phyloP scores from a whole-genome alignment of 2,888 invertebrate genomes.

The Dynastes tityus region DNA sequence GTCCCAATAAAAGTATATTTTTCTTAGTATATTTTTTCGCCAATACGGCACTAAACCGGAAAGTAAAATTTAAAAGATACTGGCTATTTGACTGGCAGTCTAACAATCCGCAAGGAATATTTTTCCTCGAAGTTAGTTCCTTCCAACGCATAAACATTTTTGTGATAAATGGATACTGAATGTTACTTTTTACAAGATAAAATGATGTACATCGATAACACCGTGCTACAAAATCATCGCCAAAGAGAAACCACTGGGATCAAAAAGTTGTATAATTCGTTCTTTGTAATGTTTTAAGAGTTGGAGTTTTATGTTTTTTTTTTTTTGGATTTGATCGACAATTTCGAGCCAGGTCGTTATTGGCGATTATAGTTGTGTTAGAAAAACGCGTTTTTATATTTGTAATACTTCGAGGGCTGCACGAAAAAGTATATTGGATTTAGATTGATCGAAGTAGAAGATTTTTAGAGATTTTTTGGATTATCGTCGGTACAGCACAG shows the following conservation, averaged over 20 bases:
- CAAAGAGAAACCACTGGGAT: constrained; percentile 89
- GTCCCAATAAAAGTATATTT: constrained; percentile 3
- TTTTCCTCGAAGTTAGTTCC: background rate
- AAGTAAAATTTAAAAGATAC: constrained; percentile 34
- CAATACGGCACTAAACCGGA: constrained; percentile 64
- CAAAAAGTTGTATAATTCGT: constrained; percentile 90
- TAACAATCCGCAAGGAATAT: constrained; percentile 16
- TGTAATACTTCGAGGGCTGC: background rate
- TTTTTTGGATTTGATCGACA: constrained; percentile 55
- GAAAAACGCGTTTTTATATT: constrained; percentile 44
- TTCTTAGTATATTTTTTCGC: constrained; percentile 61
- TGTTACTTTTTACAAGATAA: constrained; percentile 68
- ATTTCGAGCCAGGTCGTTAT: constrained; percentile 52
- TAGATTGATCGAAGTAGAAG: constrained; percentile 35
- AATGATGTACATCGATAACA: constrained; percentile 83
- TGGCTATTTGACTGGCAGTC: constrained; percentile 32
- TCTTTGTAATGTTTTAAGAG: constrained; percentile 89
- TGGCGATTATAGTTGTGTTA: constrained; percentile 67
- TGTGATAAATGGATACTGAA: constrained; percentile 70
- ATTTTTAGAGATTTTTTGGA: constrained; percentile 42
- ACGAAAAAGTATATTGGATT: constrained; percentile 13
- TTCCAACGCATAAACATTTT: constrained; percentile 46
- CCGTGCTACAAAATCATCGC: constrained; percentile 85
- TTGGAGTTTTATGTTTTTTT: constrained; percentile 52
- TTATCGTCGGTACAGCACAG: constrained; percentile 27